A percentile compares a stretch with the other conserved stretches of the same genome.
Conservation (phyloP, 2,797 vertebrate genomes). For the Vultur gryphus region DNA sequence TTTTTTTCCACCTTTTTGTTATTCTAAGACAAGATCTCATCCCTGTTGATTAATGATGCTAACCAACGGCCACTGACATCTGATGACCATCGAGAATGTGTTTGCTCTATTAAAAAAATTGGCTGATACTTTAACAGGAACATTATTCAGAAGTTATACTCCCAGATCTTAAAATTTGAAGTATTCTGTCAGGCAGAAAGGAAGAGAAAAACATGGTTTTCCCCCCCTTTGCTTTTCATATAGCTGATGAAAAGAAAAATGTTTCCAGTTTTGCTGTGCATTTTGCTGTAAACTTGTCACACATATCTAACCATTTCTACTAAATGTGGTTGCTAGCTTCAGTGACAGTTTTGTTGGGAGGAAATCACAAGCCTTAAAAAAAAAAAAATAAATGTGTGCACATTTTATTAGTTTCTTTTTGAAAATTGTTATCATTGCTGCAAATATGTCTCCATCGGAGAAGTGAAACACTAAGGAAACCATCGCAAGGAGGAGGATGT, state of each 20-base stretch:
- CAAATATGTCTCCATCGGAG: background rate
- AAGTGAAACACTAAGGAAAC: background rate
- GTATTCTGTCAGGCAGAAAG: background rate
- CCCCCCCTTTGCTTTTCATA: background rate
- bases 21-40: background rate
- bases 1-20: background rate
- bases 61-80: background rate
- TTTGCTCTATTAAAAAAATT: background rate
- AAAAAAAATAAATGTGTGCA: background rate
- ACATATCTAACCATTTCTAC: conserved; percentile 48
- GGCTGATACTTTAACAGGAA: conserved; percentile 3
- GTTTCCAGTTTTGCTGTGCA: conserved; percentile 22
- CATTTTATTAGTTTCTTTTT: conserved; percentile 35
- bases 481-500: background rate
- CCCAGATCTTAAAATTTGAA: background rate
- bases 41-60: background rate
- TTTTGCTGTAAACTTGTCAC: conserved; percentile 48
- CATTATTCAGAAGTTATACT: background rate
- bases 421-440: background rate
- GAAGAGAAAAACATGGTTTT: background rate
- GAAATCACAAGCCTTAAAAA: conserved; percentile 22
- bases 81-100: background rate
- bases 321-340: conserved; percentile 16
- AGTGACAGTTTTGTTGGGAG: conserved; percentile 24
- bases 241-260: conserved; percentile 50